These are phyloP conservation scores for Caenorhabditis imperialis DNA, from an alignment of 2,888 invertebrate genomes.

Conservation along the genomic window DNA sequence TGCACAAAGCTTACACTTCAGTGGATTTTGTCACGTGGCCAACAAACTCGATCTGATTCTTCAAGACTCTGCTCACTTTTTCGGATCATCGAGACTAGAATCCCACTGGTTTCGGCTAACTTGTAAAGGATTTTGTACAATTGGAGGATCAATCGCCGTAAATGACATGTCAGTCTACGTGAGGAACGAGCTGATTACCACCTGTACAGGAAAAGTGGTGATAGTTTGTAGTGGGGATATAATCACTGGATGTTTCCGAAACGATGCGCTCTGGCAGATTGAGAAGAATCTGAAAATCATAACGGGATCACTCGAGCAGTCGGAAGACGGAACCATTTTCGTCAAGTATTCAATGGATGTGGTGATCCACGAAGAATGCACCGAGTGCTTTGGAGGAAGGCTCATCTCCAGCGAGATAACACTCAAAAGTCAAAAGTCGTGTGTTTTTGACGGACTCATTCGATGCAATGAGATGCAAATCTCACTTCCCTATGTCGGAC, in stretches of 20 bases:
- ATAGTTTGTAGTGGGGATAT: slow-evolving; percentile 47
- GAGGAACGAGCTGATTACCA: slow-evolving; percentile 61
- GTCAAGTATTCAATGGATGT: slow-evolving; percentile 61
- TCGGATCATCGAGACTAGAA: slow-evolving; percentile 58
- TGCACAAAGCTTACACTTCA: slow-evolving; percentile 47
- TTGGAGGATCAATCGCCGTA: slow-evolving; percentile 60
- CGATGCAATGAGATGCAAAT: slow-evolving; percentile 64
- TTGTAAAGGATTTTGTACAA: slow-evolving; percentile 54
- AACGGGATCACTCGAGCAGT: slow-evolving; percentile 60
- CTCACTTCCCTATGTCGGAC: slow-evolving; percentile 51
- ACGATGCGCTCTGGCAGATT: slow-evolving; percentile 59
- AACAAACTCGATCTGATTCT: slow-evolving; percentile 56
- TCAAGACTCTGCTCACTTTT: slow-evolving; percentile 61
- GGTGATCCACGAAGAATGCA: slow-evolving; percentile 50
- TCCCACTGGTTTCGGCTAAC: slow-evolving; percentile 51
- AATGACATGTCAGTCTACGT: slow-evolving; percentile 54
- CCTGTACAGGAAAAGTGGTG: slow-evolving; percentile 56
- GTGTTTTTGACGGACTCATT: slow-evolving; percentile 54
- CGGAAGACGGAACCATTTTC: slow-evolving; percentile 60
- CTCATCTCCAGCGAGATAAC: slow-evolving; percentile 55
- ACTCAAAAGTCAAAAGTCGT: slow-evolving; percentile 42
- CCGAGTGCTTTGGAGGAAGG: slow-evolving; percentile 54
- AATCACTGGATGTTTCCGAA: slow-evolving; percentile 56
- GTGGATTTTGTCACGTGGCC: slow-evolving; percentile 59
- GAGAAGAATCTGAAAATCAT: slow-evolving; percentile 60